Base-by-base conservation (phyloP, 2,888 invertebrate species). In the Eulithis testata region DNA sequence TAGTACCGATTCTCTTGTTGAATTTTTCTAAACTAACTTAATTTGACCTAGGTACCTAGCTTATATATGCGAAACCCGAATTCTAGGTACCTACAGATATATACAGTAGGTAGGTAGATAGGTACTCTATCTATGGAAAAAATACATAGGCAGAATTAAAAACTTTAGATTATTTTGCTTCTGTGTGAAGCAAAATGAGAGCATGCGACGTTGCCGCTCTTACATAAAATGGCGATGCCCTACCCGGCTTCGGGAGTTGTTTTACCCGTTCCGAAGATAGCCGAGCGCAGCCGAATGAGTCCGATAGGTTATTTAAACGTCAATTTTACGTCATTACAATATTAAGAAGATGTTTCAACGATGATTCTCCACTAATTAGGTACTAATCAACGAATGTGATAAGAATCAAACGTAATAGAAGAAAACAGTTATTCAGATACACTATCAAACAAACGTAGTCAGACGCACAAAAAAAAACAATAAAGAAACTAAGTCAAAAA, bases 151-250 rank as follows among this genome's bases (percentile, higher is more conserved):
- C 31, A 31, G 31, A 4, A 31, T 1, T 31, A 31, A 56, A 56
- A 40, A 53, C 9, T 47, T 40, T 11, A 31, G 62, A 40, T 57
- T 49, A 36, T 54, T 50, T 59, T 49, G 49, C 49, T 49, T 49
- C 49, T 12, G 37, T 27, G 52, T 57, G 36, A n/a, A 64, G 69
- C 69, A 65, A 69, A 73, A 73, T 71, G 63, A 55, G 68, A 71
- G 66, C 59, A 78, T 72, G 90, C 91, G 85, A 84, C 85, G 92
- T 91, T 92, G 92, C 91, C 92, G 83, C 71, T 84, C 78, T 78
- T 82, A 82, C 80, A 74, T 71, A 66, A 74, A 80, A 72, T 58
- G 71, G 75, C 67, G 58, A 44, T 65, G 75, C 71, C 74, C 66
- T 60, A 44, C 61, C 62, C 60, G 71, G 65, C 76, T 77, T 82